Base-by-base conservation (phyloP, 2,888 invertebrate genomes). In the Morinoia aosen region DNA sequence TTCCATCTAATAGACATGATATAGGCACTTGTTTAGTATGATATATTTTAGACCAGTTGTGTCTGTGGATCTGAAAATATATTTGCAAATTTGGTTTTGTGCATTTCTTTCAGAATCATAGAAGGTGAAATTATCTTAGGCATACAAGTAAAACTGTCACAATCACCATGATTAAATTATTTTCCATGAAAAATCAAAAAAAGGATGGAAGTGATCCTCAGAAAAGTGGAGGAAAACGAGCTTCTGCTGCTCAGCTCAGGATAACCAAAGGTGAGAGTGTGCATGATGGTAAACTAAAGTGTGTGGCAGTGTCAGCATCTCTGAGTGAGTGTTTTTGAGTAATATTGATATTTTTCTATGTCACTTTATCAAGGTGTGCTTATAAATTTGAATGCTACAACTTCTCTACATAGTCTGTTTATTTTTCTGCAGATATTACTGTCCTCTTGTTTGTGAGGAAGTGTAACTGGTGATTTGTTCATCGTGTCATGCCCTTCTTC, bases 131-230 rank as follows among this genome's bases (percentile, higher is more conserved):
- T 25, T 76, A 19, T 76, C 25, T 76, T 76, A 76, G 76, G 19
- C 25, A 76, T 76, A 76, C 91, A 93, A 95, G 95, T 95, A 95
- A 95, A 94, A 95, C 94, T 93, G 61, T 95, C 95, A 76, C 95
- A 14, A 33, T 95, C 96, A 97, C 94, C 61, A 99, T 99, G 99
- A 99, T 99, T 97, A 99, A 99, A 98, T 98, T 99, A 98, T 99
- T 99, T 98, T 99, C 99, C 97, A 98, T 99, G 97, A 99, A 99
- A 98, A 99, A 99, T 98, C 99, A 99, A 98, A 99, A 99, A 98
- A 99, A 99, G 98, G 99, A 99, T 98, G 99, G 99, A 97, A 99
- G 99, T 97, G 98, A 98, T 97, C 98, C 98, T 96, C 98, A 98
- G 97, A 98, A 98, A 97, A 97, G 98, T 97, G 98, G 98, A 97